Conservation (phyloP, 2,888 invertebrate genomes). For the Cantharis rufa region DNA sequence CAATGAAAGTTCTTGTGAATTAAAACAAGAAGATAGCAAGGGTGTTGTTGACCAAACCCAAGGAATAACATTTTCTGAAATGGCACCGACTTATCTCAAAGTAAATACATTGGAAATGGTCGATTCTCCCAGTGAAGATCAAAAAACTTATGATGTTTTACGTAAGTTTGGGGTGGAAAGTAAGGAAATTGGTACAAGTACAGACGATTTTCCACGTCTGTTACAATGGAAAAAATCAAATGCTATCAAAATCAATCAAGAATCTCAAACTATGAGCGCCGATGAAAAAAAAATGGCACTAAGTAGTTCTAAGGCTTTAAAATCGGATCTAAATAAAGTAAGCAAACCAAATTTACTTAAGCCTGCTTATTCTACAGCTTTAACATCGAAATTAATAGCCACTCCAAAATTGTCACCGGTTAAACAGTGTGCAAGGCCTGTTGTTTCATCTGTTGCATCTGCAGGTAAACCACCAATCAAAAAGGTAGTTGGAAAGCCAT, state of each 20-base stretch:
- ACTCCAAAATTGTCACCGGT: slow-evolving; percentile 44
- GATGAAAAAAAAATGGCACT: slow-evolving; percentile 37
- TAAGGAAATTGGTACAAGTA: slow-evolving; percentile 53
- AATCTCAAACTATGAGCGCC: slow-evolving; percentile 51
- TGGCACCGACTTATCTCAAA: neutral
- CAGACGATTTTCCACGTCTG: slow-evolving; percentile 51
- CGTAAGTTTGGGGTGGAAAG: slow-evolving; percentile 52
- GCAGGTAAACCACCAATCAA: slow-evolving; percentile 21
- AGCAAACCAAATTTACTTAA: slow-evolving; percentile 40
- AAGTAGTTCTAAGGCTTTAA: slow-evolving; percentile 38
- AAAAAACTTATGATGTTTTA: slow-evolving; percentile 53
- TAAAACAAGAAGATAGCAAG: neutral
- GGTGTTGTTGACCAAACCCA: neutral
- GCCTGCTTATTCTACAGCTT: slow-evolving; percentile 56
- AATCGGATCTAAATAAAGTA: slow-evolving; percentile 36
- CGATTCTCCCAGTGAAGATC: slow-evolving; percentile 56
- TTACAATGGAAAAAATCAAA: slow-evolving; percentile 41
- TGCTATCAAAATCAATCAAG: slow-evolving; percentile 50
- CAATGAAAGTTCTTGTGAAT: neutral
- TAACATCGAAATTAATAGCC: slow-evolving; percentile 51
- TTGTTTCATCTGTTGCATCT: slow-evolving; percentile 33
- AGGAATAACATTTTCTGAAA: neutral
- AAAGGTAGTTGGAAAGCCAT: slow-evolving; percentile 16
- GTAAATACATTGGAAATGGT: slow-evolving; percentile 28
- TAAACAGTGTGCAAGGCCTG: slow-evolving; percentile 34